Base-by-base conservation (phyloP, 2,888 invertebrate species). In the Drosophila greeni region DNA sequence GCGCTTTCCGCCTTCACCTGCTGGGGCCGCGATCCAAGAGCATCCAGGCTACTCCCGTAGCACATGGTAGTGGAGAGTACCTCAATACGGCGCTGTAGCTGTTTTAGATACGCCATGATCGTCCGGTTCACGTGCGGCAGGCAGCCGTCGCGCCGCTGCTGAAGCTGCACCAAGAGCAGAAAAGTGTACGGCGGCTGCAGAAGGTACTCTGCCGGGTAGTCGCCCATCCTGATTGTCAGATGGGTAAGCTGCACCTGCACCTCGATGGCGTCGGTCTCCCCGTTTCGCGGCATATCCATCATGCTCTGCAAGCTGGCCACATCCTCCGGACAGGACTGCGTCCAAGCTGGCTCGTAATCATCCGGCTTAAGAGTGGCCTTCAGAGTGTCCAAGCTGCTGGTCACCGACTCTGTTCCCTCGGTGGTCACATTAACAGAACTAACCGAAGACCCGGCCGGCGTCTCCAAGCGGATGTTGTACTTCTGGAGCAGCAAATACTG, bases 191-290 rank as follows among this genome's bases (percentile, higher is more conserved):
- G 89, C 0, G 85, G 67, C 66, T 89, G 89, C 1, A 89, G 71
- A 24, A 89, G 76, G 59, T 86, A 88, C 51, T 89, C 89, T 0
- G 83, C 73, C 1, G 89, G 89, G 74, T 87, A 89, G 55, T 89
- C 89, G 14, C 54, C 47, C 34, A 89, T 74, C 5, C 84, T 85
- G 1, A 86, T 75, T 37, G 85, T 78, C 12, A 89, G 45, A 53
- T 82, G 85, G 2, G 74, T 74, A 0, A 89, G 39, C 1, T 82
- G 76, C 49, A 83, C 76, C 3, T 82, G 69, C 20, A 88, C 34
- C 14, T 86, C 82, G 9, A 33, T 37, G 9, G 53, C 18, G 4
- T 66, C 58, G 2, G 62, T 62, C 29, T 43, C 72, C 11, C 49
- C 9, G 64, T 57, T 33, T 84, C 51, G 47, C 82, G 73, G 37